Evolutionary conservation across 2,888 invertebrate genomes (phyloP).

Genomic region (Eumerus sabulonum): DNA sequence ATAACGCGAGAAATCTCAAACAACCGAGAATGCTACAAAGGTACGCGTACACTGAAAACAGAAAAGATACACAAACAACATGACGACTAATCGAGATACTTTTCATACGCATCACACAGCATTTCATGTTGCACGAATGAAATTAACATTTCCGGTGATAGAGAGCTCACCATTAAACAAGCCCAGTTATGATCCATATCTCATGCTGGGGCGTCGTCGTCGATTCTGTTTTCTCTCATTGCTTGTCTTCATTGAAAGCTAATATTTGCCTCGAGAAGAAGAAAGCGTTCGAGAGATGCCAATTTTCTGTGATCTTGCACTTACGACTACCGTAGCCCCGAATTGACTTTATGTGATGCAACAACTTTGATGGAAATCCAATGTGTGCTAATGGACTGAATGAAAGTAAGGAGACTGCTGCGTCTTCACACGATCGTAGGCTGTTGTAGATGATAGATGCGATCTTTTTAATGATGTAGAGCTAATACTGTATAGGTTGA

Average conservation of each 20-base stretch:
- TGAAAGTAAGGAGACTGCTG: too few relatives aligned
- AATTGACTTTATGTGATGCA: too few relatives aligned
- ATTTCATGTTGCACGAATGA: slow-evolving; percentile 25
- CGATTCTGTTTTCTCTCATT: not conserved
- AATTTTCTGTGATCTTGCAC: slow-evolving; percentile 38
- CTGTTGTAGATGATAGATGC: too few relatives aligned
- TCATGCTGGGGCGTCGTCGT: not conserved
- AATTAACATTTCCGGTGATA: slow-evolving; percentile 12
- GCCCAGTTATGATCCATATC: slow-evolving; percentile 23
- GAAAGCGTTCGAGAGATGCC: slow-evolving; percentile 24
- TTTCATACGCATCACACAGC: slow-evolving; percentile 1
- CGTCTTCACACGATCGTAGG: too few relatives aligned
- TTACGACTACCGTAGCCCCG: not conserved
- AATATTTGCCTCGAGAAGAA: slow-evolving; percentile 19
- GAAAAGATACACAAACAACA: not conserved
- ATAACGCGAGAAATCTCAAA: slow-evolving; percentile 38
- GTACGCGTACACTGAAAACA: not conserved
- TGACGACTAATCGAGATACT: not conserved
- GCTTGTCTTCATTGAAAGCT: slow-evolving; percentile 10
- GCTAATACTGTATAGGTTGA: not conserved
- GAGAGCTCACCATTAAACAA: slow-evolving; percentile 24
- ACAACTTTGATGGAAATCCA: too few relatives aligned
- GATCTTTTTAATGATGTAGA: too few relatives aligned
- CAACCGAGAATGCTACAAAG: slow-evolving; percentile 1
- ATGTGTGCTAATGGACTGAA: too few relatives aligned